Conservation (phyloP, 2,888 invertebrate genomes). For the Cephonodes hylas region DNA sequence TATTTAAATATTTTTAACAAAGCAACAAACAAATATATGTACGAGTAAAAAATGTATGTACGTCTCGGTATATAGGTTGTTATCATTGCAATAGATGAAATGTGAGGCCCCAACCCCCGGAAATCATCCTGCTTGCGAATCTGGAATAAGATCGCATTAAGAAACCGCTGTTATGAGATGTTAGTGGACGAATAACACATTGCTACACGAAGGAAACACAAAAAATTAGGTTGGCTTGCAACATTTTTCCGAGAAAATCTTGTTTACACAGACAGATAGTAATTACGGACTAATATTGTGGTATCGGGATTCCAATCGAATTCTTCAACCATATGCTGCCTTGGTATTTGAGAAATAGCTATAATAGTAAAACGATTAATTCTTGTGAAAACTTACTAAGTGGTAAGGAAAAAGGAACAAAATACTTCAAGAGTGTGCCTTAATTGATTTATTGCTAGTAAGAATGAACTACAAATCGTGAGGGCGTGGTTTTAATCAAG, state of each 20-base stretch:
- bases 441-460: too few species aligned
- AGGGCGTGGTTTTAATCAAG: too few species aligned
- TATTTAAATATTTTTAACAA: too few species aligned
- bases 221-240: not conserved
- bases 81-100: not conserved
- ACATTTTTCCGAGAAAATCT: not conserved
- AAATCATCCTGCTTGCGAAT: not conserved
- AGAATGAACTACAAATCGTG: too few species aligned
- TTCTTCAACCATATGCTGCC: not conserved
- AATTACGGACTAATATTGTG: not conserved
- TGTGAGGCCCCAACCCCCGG: not conserved
- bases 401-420: too few species aligned
- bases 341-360: not conserved
- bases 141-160: not conserved
- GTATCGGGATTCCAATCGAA: not conserved
- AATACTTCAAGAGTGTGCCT: too few species aligned
- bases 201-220: not conserved
- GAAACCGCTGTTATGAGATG: slow-evolving; percentile 15
- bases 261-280: not conserved
- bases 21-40: too few species aligned
- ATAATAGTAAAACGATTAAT: too few species aligned
- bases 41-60: too few species aligned
- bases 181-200: slow-evolving; percentile 1
- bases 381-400: too few species aligned
- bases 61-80: too few species aligned